Evolutionary conservation across 35 echinoderm and acorn worm genomes (phyloP).

Genomic region (Patiria miniata): DNA sequence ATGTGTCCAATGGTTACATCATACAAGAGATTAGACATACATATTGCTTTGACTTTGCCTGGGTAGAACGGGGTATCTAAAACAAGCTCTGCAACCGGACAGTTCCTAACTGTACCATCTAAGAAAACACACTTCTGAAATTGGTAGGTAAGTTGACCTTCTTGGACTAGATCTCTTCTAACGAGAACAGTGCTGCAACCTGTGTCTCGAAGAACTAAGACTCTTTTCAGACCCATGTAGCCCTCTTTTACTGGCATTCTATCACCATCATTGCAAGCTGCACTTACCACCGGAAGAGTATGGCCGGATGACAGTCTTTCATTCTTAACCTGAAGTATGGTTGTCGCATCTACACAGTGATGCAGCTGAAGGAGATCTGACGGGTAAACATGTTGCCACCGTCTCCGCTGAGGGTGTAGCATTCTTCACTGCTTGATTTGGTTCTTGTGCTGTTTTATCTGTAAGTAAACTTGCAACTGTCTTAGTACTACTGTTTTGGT

Average conservation of each 20-base stretch:
- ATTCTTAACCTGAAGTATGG: not conserved
- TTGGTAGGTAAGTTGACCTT: constrained; percentile 35
- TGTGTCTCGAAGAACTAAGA: constrained; percentile 17
- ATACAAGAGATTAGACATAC: constrained; percentile 8
- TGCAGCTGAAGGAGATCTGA: not conserved
- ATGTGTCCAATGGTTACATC: constrained; percentile 1
- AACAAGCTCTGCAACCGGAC: constrained; percentile 32
- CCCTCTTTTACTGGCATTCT: constrained; percentile 3
- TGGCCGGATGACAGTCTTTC: not conserved
- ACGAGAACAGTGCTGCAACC: constrained; percentile 41
- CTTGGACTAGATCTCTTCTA: constrained; percentile 1
- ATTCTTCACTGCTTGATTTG: not conserved
- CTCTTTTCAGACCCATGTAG: not conserved
- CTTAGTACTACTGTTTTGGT: not conserved
- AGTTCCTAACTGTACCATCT: constrained; percentile 51
- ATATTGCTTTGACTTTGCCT: not conserved
- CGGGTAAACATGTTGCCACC: not conserved
- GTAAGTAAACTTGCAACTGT: not conserved
- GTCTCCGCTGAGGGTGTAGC: not conserved
- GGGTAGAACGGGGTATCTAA: constrained; percentile 50
- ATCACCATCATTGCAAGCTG: not conserved
- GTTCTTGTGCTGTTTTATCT: not conserved
- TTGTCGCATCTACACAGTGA: not conserved
- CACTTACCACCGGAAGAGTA: not conserved
- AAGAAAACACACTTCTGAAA: constrained; percentile 35